Evolutionary conservation across 2,797 vertebrate genomes (phyloP), one percentile per base, ranked within the genome.

Genomic region (Hoplostethus mediterraneus): DNA sequence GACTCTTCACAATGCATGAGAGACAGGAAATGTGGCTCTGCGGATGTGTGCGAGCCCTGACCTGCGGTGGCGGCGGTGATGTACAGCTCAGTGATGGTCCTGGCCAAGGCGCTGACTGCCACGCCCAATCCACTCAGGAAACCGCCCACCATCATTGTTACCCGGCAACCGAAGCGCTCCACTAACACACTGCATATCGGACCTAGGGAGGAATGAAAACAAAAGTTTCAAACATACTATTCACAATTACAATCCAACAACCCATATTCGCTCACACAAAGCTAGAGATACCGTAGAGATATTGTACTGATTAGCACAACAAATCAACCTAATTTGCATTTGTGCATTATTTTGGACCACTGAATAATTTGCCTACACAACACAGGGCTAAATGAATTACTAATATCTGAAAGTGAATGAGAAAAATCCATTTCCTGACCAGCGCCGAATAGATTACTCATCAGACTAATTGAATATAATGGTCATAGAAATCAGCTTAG

Each of bases 181-280:
- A 97, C 95, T 71, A 97, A 83, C 73, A 96, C 65, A 73, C 96
- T 95, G 88, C 96, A 97, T 38, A 97, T 83, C 13, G 95, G 96
- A 44, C 96, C 96, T 97, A 81, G 6, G 64, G 58, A 69, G 53
- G 30, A 38, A 31, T 10, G 56, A 65, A 82, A n/a, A 71, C 49
- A 75, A 61, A 85, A 54, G 17, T 54, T 31, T 64, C 68, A 57
- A 71, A 36, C 57, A 52, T 38, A 70, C 44, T 38, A 59, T 53
- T 48, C 31, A 63, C 54, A 83, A 62, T 52, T 45, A 55, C 36
- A 63, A 33, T 51, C 30, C 33, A 17, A 65, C n/a, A 51, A 53
- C 59, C 42, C n/a, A 44, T 8, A 66, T 31, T 38, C 7, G 16
- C 31, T 38, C 45, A 48, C 47, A 53, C 42, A 70, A 33, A 36